Percentiles rank a stretch among this genome's conserved stretches.
Conservation (phyloP, 2,113 vertebrate genomes). For the Clupea harengus region DNA sequence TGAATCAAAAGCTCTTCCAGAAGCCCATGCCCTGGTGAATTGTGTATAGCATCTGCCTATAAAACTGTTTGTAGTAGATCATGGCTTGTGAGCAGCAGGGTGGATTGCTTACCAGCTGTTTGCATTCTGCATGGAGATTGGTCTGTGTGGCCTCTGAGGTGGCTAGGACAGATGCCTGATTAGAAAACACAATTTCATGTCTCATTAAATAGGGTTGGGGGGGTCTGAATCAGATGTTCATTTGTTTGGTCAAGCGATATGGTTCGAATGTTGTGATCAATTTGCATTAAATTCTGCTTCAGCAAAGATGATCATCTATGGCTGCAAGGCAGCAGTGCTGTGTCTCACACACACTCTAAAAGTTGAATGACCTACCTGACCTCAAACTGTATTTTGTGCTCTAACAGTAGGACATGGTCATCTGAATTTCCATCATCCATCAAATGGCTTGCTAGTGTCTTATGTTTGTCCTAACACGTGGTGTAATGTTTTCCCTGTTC, state of each 20-base stretch:
- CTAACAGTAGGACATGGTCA: background rate
- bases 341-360: background rate
- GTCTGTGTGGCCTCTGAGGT: background rate
- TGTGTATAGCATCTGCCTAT: background rate
- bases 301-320: background rate
- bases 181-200: conserved; percentile 27
- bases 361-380: background rate
- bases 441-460: background rate
- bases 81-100: background rate
- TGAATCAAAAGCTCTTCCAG: background rate
- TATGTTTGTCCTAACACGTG: background rate
- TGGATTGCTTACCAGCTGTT: background rate
- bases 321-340: background rate
- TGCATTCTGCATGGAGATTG: background rate
- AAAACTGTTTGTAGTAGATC: background rate
- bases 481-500: background rate
- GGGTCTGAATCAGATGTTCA: background rate
- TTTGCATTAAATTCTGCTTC: background rate
- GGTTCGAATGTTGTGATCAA: background rate
- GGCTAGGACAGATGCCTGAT: conserved; percentile 10
- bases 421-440: background rate
- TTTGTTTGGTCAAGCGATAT: conserved; percentile 7
- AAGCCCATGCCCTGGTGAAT: background rate
- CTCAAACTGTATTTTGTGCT: background rate
- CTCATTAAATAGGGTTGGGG: background rate